Conservation (phyloP, 2,113 vertebrate species). For the Pachyramphus minor region DNA sequence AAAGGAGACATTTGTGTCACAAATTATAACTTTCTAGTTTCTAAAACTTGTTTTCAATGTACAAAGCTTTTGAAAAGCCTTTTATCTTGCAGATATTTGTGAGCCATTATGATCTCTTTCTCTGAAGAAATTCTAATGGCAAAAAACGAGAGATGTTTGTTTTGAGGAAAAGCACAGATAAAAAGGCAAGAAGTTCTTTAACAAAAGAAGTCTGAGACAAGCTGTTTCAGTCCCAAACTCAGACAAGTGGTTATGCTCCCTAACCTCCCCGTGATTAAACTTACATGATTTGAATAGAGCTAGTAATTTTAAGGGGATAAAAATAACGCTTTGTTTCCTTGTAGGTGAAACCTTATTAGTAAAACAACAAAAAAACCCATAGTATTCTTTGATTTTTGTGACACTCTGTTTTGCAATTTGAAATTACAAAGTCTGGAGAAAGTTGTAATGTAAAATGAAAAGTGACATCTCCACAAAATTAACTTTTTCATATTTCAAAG, state of each 20-base stretch:
- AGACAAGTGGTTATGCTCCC: not conserved
- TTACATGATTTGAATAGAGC: not conserved
- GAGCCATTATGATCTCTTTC: not conserved
- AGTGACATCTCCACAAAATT: not conserved
- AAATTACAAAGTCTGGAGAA: not conserved
- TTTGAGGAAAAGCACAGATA: not conserved
- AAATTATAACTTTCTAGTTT: not conserved
- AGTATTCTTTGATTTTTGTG: not conserved
- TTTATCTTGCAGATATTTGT: slow-evolving; percentile 26
- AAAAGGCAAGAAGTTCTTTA: not conserved
- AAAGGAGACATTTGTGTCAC: not conserved
- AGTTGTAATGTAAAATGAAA: not conserved
- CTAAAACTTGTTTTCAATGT: not conserved
- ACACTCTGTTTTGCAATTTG: not conserved
- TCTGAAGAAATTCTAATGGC: not conserved
- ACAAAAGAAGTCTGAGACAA: not conserved
- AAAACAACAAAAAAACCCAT: not conserved
- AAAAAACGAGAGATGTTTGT: not conserved
- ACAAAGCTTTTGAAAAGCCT: not conserved
- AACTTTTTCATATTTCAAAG: not conserved
- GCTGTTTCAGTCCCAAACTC: not conserved
- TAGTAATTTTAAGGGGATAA: not conserved
- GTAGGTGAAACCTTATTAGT: not conserved
- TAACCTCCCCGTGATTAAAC: not conserved
- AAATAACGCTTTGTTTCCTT: not conserved